A percentile compares a stretch with the other conserved stretches of the same genome.
These are phyloP conservation scores for Tinea pellionella DNA, from an alignment of 2,888 invertebrate species.

Conservation along the genomic window DNA sequence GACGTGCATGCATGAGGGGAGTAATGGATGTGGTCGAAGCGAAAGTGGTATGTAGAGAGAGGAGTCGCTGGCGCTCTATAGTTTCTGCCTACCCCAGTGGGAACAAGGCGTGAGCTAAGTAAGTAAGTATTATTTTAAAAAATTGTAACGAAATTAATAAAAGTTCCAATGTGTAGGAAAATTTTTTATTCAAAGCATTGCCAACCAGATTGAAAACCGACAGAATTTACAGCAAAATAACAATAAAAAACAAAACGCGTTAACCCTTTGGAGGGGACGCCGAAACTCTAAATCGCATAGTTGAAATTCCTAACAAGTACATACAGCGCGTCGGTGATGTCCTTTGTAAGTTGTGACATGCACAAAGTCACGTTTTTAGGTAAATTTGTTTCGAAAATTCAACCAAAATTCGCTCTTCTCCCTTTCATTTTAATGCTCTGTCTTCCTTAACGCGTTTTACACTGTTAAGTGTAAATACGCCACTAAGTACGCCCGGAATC, in stretches of 20 bases:
- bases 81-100: too few relatives aligned
- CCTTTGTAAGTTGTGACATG: conserved; percentile 5
- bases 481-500: background rate
- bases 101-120: too few relatives aligned
- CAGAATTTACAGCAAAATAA: background rate
- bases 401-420: background rate
- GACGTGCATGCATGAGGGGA: too few relatives aligned
- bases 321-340: background rate
- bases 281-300: background rate
- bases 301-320: conserved; percentile 5
- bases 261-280: background rate
- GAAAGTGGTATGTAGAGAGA: too few relatives aligned
- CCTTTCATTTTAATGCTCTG: background rate
- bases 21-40: too few relatives aligned
- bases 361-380: conserved; percentile 10
- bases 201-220: background rate
- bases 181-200: too few relatives aligned
- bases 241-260: background rate
- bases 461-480: background rate
- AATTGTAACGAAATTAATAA: too few relatives aligned
- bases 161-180: too few relatives aligned
- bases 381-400: background rate
- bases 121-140: too few relatives aligned
- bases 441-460: background rate
- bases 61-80: too few relatives aligned